Evolutionary conservation across 2,888 invertebrate species (phyloP).

Genomic region (Drosophila mettleri): DNA sequence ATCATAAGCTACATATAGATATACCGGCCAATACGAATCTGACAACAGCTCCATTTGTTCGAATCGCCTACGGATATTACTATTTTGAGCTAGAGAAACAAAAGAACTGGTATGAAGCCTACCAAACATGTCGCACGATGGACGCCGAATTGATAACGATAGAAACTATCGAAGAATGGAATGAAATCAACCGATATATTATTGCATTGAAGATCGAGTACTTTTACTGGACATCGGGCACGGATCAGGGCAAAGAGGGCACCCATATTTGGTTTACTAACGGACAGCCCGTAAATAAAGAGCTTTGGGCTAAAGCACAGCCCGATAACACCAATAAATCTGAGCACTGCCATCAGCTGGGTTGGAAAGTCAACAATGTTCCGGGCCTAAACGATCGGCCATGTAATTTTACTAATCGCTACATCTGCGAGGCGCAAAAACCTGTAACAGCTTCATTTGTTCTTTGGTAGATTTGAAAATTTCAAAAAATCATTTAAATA

Average conservation of each 20-base stretch:
- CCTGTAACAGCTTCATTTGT: conserved; percentile 32
- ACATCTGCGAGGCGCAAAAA: conserved; percentile 19
- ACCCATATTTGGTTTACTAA: conserved; percentile 21
- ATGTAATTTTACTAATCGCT: conserved; percentile 8
- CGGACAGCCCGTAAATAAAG: neutral
- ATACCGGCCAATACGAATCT: conserved; percentile 14
- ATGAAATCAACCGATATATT: neutral
- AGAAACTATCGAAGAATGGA: conserved; percentile 15
- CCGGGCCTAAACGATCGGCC: conserved; percentile 14
- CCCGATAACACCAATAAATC: conserved; percentile 19
- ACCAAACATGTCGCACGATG: conserved; percentile 16
- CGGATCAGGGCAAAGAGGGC: conserved; percentile 18
- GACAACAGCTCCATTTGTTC: conserved; percentile 28
- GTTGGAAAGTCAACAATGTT: neutral
- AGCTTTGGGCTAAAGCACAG: conserved; percentile 13
- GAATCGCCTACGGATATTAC: conserved; percentile 23
- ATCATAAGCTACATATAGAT: neutral
- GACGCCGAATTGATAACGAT: conserved; percentile 27
- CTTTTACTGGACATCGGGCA: conserved; percentile 30
- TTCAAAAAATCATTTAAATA: neutral
- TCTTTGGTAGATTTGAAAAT: conserved; percentile 15
- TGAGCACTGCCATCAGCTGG: conserved; percentile 26
- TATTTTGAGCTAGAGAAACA: conserved; percentile 13
- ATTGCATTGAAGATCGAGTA: neutral
- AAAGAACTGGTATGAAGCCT: conserved; percentile 31